Base-by-base conservation (phyloP, 2,888 invertebrate genomes). In the Ischnus inquisitorius region DNA sequence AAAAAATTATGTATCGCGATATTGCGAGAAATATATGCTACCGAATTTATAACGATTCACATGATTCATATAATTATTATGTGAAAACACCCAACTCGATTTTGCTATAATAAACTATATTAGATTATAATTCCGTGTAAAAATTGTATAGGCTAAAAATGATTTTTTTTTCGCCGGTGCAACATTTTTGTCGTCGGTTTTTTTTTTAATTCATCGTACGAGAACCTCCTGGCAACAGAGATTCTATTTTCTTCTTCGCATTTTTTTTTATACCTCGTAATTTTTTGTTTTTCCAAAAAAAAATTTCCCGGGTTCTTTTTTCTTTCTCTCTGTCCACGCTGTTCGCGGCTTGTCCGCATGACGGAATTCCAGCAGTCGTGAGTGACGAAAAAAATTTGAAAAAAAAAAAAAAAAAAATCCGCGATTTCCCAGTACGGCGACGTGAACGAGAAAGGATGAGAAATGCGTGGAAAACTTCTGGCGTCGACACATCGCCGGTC, bases 401-500 rank as follows among this genome's bases (percentile, higher is more conserved):
- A 12, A 69, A 69, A 43, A 16, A 43, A 39, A 43, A 22, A 39
- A 76, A 64, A 46, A 43, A 65, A 65, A 22, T 34, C 19, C 57
- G 69, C 60, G 65, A 72, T 72, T 72, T 82, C 67, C 64, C 74
- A 68, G 67, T 51, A 48, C 22, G 74, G 65, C 83, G 75, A 83
- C 1, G 54, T 22, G 83, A 79, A 69, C 83, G 83, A 54, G 74
- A 74, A 75, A 69, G 77, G 46, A 62, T 54, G 72, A 74, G 77
- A 76, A 79, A 71, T 39, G 57, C 75, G 75, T 6, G 51, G 72
- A 79, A 79, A 79, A 75, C 43, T 83, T 71, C 60, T 79, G 79
- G 62, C 51, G 43, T 28, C 64, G 75, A 83, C 79, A 57, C 69
- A 60, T 78, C 67, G 46, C 48, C 1, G 46, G 43, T 46, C 65